Base-by-base conservation (phyloP, 2,113 vertebrate species). In the Alligator mississippiensis region DNA sequence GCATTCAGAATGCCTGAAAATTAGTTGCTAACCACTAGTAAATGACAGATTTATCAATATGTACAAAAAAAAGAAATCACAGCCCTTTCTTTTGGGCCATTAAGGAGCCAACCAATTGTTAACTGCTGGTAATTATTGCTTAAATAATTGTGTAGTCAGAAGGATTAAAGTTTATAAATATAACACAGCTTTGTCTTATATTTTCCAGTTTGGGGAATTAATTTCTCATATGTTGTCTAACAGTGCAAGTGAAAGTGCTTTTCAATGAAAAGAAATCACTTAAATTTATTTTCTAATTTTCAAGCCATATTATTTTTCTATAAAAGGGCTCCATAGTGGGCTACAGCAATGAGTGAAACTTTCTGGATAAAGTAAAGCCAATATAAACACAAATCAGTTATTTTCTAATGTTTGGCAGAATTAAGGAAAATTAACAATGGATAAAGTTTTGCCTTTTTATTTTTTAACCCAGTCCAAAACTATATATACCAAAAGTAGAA, bases 1-100 rank as follows among this genome's bases (percentile, higher is more conserved):
- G 84, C 75, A 94, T 96, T 97, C 75, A 57, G 13, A 97, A 95
- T 77, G 61, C 14, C 25, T 95, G 34, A 93, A 97, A 96, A 96
- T 92, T 92, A 75, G 70, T 93, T 87, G 66, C 58, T 96, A 95
- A 90, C 54, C 61, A 93, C 38, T 93, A 88, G 85, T 59, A 94
- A 95, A 85, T 91, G 72, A 80, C 64, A 96, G 55, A 96, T 92
- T 93, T 96, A 87, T 96, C 89, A 96, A 93, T 85, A 82, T 24
- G 79, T 78, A 25, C 80, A 47, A 79, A 47, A 4, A 81, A 76
- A 55, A 25, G 59, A 90, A 90, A 77, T 1, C n/a, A 59, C 6
- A 76, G 16, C 80, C n/a, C 12, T 59, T 96, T 89, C 27, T 64
- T 85, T 54, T 87, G 18, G 17, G 11, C 24, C 47, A 89, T 96